Evolutionary conservation across 1,140 invertebrate species (phyloP), one percentile per base, ranked within the genome.

Genomic region (Drosophila erecta): DNA sequence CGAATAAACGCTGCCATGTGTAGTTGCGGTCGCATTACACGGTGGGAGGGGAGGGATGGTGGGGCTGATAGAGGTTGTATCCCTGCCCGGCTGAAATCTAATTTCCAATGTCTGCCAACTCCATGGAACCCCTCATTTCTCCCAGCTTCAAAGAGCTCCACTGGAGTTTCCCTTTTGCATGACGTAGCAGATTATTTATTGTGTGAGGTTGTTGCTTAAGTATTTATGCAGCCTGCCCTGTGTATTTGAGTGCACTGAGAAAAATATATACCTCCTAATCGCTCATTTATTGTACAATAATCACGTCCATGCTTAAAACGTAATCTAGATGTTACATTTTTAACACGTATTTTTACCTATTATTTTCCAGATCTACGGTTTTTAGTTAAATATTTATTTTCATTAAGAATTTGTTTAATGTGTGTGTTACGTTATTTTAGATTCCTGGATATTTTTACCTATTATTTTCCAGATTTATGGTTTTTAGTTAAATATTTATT

Each of bases 101-200:
- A 85, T 86, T 86, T 86, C 58, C 44, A 78, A 43, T 80, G 77
- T 80, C 58, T 75, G 72, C 58, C 65, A 70, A 69, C 67, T 55
- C 46, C 61, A 55, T 47, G 69, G 69, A 46, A 33, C 65, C 62
- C 17, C 24, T 11, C 6, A 3, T 24, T 49, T 38, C 40, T 35
- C 64, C 17, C 12, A 33, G 20, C 27, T 57, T 47, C 37, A 47
- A 70, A 70, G 57, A 24, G 40, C 50, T 62, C 69, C 56, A 20
- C 17, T 64, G 59, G 70, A 74, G 70, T 74, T 64, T 62, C 44
- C 59, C 60, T 57, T 55, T 66, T 43, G 83, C 83, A 86, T 86
- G 83, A 86, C 83, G 76, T 76, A 75, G 83, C 83, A 79, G 77
- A 79, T 86, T 86, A 86, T 86, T 87, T 86, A 86, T 86, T 86